Evolutionary conservation across 2,113 vertebrate genomes (phyloP).

Genomic region (Equus quagga): DNA sequence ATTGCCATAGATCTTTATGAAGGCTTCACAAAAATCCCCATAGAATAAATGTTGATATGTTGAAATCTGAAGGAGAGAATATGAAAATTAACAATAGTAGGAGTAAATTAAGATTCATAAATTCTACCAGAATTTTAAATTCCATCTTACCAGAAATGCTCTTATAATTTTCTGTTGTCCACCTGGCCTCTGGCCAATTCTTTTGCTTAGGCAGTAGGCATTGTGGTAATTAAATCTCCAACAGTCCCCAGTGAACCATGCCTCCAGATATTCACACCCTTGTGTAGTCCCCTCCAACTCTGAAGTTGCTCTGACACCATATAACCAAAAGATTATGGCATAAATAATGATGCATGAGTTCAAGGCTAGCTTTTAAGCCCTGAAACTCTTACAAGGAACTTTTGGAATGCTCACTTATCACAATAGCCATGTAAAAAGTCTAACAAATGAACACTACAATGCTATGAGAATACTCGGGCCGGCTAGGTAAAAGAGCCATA

Average conservation of each 20-base stretch:
- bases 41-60: not conserved
- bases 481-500: not conserved
- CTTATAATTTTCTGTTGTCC: not conserved
- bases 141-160: not conserved
- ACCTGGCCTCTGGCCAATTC: not conserved
- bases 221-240: not conserved
- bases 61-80: not conserved
- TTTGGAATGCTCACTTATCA: not conserved
- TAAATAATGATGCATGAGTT: not conserved
- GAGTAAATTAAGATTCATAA: not conserved
- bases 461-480: not conserved
- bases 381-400: not conserved
- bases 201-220: not conserved
- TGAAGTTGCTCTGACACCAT: not conserved
- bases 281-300: not conserved
- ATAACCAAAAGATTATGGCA: not conserved
- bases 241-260: not conserved
- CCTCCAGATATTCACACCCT: not conserved
- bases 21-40: not conserved
- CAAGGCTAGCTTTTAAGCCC: not conserved
- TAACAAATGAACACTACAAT: not conserved
- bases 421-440: not conserved
- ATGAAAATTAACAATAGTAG: not conserved
- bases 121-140: not conserved
- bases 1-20: not conserved